Conservation (phyloP, 2,797 vertebrate genomes). For the Salmo trutta region DNA sequence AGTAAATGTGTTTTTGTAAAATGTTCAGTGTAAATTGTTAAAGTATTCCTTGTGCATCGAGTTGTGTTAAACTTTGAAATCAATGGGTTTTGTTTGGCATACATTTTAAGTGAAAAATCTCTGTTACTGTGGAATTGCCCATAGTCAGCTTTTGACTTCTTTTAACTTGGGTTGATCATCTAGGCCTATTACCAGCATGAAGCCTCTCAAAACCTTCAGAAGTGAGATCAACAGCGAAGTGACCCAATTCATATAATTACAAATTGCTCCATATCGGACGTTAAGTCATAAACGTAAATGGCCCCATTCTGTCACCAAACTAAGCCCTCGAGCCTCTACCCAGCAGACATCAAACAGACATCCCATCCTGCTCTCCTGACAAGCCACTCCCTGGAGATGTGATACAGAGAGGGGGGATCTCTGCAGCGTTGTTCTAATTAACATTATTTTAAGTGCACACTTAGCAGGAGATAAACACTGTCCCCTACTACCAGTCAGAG, state of each 20-base stretch:
- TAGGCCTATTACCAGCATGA: background rate
- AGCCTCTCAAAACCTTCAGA: background rate
- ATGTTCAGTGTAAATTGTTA: no score
- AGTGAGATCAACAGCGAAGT: background rate
- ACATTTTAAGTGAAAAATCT: no score
- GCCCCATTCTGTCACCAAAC: background rate
- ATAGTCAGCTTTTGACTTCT: background rate
- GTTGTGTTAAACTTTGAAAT: no score
- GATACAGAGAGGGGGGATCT: constrained; percentile 19
- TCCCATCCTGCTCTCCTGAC: constrained; percentile 17
- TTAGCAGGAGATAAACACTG: constrained; percentile 45
- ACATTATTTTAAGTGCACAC: constrained; percentile 70
- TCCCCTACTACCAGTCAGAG: background rate
- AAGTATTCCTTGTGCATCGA: no score
- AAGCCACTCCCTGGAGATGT: constrained; percentile 37
- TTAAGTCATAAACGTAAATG: background rate
- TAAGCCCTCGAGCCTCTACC: background rate
- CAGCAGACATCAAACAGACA: constrained; percentile 1
- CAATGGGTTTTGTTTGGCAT: no score
- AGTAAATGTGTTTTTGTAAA: no score
- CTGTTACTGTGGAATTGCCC: constrained; percentile 28
- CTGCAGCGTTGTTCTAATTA: constrained; percentile 48
- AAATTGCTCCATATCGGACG: background rate
- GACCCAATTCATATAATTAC: background rate
- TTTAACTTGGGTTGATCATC: background rate